Evolutionary conservation across 2,888 invertebrate species (phyloP).

Genomic region (Galerucella calmariensis): DNA sequence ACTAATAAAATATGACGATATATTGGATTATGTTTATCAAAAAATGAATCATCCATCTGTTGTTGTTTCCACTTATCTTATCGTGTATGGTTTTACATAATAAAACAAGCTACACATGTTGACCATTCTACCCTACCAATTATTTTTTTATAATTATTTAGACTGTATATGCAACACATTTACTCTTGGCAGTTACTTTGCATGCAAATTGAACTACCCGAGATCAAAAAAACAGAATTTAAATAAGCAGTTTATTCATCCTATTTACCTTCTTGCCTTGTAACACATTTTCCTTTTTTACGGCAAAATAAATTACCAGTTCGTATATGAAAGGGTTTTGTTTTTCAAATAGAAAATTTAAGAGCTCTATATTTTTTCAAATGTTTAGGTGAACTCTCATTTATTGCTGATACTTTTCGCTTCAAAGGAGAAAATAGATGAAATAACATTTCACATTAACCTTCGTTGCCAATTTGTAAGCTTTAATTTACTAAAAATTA

Average conservation of each 20-base stretch:
- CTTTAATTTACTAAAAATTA: too few species aligned
- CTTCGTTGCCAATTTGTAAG: too few species aligned
- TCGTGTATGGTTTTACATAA: neutral
- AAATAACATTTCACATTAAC: too few species aligned
- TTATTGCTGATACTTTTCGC: too few species aligned
- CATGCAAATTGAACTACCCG: constrained; percentile 1
- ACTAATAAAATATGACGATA: neutral
- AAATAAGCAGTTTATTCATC: constrained; percentile 12
- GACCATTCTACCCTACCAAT: neutral
- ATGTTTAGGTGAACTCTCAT: too few species aligned
- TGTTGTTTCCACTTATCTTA: constrained; percentile 1
- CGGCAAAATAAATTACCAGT: neutral
- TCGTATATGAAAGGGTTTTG: neutral
- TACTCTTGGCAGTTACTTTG: constrained; percentile 6
- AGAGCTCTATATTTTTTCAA: too few species aligned
- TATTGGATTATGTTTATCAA: neutral
- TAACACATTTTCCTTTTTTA: neutral
- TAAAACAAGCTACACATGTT: neutral
- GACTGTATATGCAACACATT: constrained; percentile 4
- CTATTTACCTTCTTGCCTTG: neutral
- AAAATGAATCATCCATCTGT: neutral
- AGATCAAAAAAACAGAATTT: constrained; percentile 12
- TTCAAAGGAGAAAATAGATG: too few species aligned
- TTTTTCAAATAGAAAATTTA: too few species aligned
- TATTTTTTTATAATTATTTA: neutral